phyloP scores from a whole-genome alignment of 2,888 invertebrate genomes.

The Molanna angustata region DNA sequence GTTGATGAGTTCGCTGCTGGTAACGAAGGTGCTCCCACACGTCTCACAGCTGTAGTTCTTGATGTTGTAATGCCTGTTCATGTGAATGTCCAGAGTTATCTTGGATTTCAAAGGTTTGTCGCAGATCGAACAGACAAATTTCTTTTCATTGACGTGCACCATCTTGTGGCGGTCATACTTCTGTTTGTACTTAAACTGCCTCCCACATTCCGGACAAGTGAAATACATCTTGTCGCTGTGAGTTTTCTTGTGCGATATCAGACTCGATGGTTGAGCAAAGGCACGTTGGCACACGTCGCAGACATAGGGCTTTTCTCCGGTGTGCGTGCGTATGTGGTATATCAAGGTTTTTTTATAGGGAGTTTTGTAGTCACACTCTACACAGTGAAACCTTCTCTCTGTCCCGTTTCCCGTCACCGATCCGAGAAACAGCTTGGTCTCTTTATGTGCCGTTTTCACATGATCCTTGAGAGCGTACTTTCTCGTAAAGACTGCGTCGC shows the following conservation, averaged over 20 bases:
- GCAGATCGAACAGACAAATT: not conserved
- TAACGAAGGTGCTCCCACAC: slow-evolving; percentile 3
- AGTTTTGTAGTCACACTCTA: slow-evolving; percentile 2
- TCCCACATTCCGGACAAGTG: slow-evolving; percentile 1
- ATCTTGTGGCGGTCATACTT: not conserved
- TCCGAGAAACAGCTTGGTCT: not conserved
- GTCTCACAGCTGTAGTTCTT: slow-evolving; percentile 3
- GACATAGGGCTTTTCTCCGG: slow-evolving; percentile 5
- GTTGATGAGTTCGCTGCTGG: not conserved
- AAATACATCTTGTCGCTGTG: slow-evolving; percentile 1
- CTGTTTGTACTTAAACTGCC: slow-evolving; percentile 3
- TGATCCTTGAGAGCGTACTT: not conserved
- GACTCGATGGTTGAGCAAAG: not conserved
- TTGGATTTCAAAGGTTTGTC: slow-evolving; percentile 6
- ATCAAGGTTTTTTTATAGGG: not conserved
- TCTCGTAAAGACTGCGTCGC: not conserved
- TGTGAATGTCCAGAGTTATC: not conserved
- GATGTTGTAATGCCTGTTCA: slow-evolving; percentile 4
- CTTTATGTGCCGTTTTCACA: not conserved
- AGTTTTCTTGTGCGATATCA: not conserved
- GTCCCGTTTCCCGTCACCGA: not conserved
- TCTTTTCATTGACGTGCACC: slow-evolving; percentile 1
- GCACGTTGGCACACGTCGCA: slow-evolving; percentile 2
- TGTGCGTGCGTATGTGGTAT: slow-evolving; percentile 6
- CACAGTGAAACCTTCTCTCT: not conserved